phyloP scores from a whole-genome alignment of 1,140 invertebrate genomes.

The Hirudo medicinalis region DNA sequence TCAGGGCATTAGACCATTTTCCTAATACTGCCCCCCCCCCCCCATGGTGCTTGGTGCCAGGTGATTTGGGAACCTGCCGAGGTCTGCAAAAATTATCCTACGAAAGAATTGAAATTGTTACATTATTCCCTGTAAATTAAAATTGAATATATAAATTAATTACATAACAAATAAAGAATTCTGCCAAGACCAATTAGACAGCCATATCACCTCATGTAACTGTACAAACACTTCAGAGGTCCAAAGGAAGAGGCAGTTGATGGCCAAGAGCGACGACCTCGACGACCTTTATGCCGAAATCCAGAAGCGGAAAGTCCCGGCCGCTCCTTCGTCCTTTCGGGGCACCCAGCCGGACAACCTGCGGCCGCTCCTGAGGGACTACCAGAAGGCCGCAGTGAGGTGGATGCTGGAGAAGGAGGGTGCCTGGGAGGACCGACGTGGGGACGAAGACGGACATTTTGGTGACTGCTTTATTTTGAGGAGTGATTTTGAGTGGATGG shows the following conservation, averaged over 20 bases:
- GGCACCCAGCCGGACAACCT: conserved; percentile 46
- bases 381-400: conserved; percentile 52
- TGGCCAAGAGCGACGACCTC: conserved; percentile 38
- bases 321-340: conserved; percentile 5
- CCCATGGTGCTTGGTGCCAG: too few species aligned
- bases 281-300: conserved; percentile 40
- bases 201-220: neutral
- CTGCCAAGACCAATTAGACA: too few species aligned
- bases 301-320: conserved; percentile 38
- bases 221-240: conserved; percentile 20
- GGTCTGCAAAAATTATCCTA: too few species aligned
- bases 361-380: conserved; percentile 48
- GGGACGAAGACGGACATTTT: neutral
- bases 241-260: conserved; percentile 17
- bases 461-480: too few species aligned
- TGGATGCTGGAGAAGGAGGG: conserved; percentile 52
- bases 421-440: neutral
- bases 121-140: too few species aligned
- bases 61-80: too few species aligned
- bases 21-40: too few species aligned
- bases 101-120: too few species aligned
- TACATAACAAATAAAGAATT: too few species aligned
- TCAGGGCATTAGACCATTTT: too few species aligned
- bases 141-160: too few species aligned
- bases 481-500: too few species aligned